These are phyloP conservation scores for Oryzias celebensis DNA, from an alignment of 2,113 vertebrate species.

Conservation along the genomic window DNA sequence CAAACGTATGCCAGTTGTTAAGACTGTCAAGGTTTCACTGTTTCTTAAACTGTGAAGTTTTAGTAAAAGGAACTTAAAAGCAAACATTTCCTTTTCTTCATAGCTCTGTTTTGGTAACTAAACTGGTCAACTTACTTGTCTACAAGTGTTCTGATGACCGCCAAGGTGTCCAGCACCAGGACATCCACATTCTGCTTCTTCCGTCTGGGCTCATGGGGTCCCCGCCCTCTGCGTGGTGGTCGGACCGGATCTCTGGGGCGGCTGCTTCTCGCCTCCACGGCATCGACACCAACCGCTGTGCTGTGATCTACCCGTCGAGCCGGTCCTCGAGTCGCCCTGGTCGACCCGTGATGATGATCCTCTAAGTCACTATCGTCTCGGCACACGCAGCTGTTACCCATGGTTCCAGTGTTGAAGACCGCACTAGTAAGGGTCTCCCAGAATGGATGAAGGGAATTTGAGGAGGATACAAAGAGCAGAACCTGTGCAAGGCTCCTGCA, in stretches of 20 bases:
- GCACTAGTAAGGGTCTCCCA: conserved; percentile 78
- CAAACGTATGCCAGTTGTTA: no score
- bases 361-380: conserved; percentile 92
- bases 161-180: conserved; percentile 95
- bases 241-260: conserved; percentile 91
- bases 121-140: conserved; percentile 82
- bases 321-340: conserved; percentile 75
- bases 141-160: conserved; percentile 96
- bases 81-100: no score
- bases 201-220: conserved; percentile 93
- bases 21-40: no score
- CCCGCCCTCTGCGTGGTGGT: conserved; percentile 90
- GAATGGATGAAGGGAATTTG: conserved; percentile 82
- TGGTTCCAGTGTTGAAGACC: conserved; percentile 74
- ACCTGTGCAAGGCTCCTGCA: conserved; percentile 93
- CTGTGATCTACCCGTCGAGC: conserved; percentile 78
- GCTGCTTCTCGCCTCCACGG: conserved; percentile 80
- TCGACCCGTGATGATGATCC: conserved; percentile 77
- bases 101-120: background rate
- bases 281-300: conserved; percentile 57
- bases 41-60: no score
- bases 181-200: conserved; percentile 98
- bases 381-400: conserved; percentile 98
- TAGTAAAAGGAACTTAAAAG: no score
- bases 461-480: conserved; percentile 86